These are phyloP conservation scores for Hyles euphorbiae DNA, from an alignment of 1,140 invertebrate genomes.

Conservation along the genomic window DNA sequence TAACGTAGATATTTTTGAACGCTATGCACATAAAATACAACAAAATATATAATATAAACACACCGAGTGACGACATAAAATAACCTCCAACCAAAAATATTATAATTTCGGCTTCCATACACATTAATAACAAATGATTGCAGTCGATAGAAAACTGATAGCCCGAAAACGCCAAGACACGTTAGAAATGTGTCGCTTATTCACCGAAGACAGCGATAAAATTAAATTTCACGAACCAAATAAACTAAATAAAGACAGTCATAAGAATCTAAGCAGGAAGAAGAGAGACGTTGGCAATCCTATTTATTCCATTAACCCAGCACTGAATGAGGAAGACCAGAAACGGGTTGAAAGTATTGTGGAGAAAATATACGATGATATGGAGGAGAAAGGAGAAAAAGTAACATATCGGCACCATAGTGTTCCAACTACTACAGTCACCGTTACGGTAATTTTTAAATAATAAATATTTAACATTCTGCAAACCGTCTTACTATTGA, in stretches of 20 bases:
- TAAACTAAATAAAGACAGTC: neutral
- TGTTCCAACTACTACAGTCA: conserved; percentile 18
- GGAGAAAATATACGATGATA: conserved; percentile 56
- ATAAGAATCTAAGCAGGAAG: conserved; percentile 15
- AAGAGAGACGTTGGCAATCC: conserved; percentile 29
- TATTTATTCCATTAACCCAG: conserved; percentile 21
- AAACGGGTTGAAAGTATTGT: conserved; percentile 48
- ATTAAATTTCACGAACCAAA: conserved; percentile 2
- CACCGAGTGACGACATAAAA: too few relatives aligned
- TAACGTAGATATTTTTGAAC: too few relatives aligned
- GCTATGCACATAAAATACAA: too few relatives aligned
- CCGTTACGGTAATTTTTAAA: conserved; percentile 18
- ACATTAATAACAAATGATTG: conserved; percentile 8
- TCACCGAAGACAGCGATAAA: conserved; percentile 39
- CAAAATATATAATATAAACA: too few relatives aligned
- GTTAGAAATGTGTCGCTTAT: conserved; percentile 55
- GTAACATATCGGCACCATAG: conserved; percentile 22
- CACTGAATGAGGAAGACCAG: conserved; percentile 27
- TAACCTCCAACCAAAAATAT: too few relatives aligned
- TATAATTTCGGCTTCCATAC: too few relatives aligned
- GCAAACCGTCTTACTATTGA: too few relatives aligned
- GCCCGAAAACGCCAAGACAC: conserved; percentile 56
- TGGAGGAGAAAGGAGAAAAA: conserved; percentile 34
- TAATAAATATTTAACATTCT: too few relatives aligned
- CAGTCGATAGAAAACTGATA: conserved; percentile 49